phyloP scores from a whole-genome alignment of 2,888 invertebrate genomes.

The Sesamia inferens region DNA sequence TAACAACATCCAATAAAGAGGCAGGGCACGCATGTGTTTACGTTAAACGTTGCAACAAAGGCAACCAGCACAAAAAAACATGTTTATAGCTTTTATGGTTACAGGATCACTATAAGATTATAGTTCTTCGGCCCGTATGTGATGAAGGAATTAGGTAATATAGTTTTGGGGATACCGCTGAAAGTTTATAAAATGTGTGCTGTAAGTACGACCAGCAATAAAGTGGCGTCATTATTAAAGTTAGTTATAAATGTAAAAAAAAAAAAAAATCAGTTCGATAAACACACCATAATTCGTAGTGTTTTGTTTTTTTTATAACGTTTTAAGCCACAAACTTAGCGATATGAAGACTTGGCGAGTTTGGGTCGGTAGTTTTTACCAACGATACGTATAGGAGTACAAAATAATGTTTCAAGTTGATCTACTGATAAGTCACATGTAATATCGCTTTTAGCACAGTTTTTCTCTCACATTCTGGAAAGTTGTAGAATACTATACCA shows the following conservation, averaged over 20 bases:
- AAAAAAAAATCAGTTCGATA: not conserved
- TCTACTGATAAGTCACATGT: not conserved
- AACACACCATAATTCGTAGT: not conserved
- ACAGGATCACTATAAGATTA: not conserved
- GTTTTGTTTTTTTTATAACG: too few species aligned
- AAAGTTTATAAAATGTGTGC: not conserved
- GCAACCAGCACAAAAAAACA: slow-evolving; percentile 10
- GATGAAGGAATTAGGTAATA: not conserved
- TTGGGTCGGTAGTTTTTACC: not conserved
- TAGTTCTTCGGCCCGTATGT: not conserved
- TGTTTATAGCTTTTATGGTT: slow-evolving; percentile 21
- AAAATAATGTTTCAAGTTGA: not conserved
- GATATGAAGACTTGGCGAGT: not conserved
- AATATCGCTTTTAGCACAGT: not conserved
- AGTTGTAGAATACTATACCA: not conserved
- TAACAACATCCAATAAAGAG: slow-evolving; percentile 83
- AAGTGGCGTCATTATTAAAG: not conserved
- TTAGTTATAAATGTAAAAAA: too few species aligned
- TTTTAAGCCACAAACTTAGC: not conserved
- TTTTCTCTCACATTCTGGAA: not conserved
- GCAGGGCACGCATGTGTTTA: slow-evolving; percentile 71
- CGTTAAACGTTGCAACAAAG: slow-evolving; percentile 61
- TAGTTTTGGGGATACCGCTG: not conserved
- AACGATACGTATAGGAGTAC: not conserved
- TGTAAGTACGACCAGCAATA: too few species aligned